phyloP scores from a whole-genome alignment of 1,140 invertebrate genomes.

The Oryctes rhinoceros region DNA sequence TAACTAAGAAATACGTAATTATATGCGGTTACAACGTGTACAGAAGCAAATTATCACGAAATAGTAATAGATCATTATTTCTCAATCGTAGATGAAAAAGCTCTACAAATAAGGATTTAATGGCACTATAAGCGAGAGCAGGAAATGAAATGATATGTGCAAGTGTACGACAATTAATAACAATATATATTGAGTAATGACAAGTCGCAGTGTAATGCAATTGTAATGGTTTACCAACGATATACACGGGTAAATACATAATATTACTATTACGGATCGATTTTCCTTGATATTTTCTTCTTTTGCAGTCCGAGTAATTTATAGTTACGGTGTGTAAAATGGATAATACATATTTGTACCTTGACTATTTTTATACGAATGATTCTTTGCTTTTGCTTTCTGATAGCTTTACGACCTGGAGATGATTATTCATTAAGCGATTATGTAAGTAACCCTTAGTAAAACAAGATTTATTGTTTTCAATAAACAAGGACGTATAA shows the following conservation, averaged over 20 bases:
- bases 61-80: not conserved
- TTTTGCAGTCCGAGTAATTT: not conserved
- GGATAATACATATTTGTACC: not conserved
- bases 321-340: not conserved
- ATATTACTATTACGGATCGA: not conserved
- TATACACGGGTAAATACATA: not conserved
- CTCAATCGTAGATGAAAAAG: not conserved
- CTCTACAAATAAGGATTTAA: constrained; percentile 4
- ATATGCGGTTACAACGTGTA: not conserved
- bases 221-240: not conserved
- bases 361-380: not conserved
- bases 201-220: not conserved
- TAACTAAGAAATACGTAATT: not conserved
- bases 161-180: not conserved
- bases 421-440: not conserved
- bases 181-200: not conserved
- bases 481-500: too few species aligned
- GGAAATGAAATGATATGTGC: not conserved
- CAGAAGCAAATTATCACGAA: not conserved
- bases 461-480: too few species aligned
- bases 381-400: not conserved
- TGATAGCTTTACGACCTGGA: not conserved
- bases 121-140: not conserved
- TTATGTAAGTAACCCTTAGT: not conserved
- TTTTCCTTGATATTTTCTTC: constrained; percentile 15